A percentile compares a stretch with the other conserved stretches of the same genome.
phyloP scores from a whole-genome alignment of 2,797 vertebrate species.

The Tangara arthus region DNA sequence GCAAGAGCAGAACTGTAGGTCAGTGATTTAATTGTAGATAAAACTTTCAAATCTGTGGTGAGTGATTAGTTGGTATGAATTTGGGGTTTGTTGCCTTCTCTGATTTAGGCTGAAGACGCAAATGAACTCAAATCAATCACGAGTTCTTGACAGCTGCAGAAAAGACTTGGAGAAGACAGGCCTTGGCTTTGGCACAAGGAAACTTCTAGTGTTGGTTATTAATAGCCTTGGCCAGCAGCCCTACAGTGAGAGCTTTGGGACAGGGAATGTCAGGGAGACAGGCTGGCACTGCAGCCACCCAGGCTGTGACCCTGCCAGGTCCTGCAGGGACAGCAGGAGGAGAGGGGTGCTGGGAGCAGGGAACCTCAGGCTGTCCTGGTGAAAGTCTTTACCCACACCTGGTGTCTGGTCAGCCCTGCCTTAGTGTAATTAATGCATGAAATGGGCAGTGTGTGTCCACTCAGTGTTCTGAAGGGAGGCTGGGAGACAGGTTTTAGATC shows the following conservation, averaged over 20 bases:
- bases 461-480: fast-evolving
- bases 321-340: background rate
- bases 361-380: background rate
- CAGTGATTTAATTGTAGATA: background rate
- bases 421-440: background rate
- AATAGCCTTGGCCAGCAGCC: conserved; percentile 16
- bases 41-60: background rate
- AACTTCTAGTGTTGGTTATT: background rate
- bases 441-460: background rate
- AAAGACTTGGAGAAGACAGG: background rate
- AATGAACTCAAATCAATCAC: background rate
- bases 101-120: background rate
- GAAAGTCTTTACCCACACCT: background rate
- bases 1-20: background rate
- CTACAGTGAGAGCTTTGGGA: background rate
- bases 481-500: background rate
- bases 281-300: background rate
- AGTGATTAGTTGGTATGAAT: background rate
- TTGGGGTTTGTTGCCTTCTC: background rate
- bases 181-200: background rate
- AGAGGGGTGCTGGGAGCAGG: background rate
- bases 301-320: background rate
- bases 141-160: background rate
- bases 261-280: fast-evolving
- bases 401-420: background rate